Percentiles rank a stretch among this genome's conserved stretches.
Evolutionary conservation across 2,797 vertebrate genomes (phyloP).

Genomic region (Poeciliopsis presidionis): DNA sequence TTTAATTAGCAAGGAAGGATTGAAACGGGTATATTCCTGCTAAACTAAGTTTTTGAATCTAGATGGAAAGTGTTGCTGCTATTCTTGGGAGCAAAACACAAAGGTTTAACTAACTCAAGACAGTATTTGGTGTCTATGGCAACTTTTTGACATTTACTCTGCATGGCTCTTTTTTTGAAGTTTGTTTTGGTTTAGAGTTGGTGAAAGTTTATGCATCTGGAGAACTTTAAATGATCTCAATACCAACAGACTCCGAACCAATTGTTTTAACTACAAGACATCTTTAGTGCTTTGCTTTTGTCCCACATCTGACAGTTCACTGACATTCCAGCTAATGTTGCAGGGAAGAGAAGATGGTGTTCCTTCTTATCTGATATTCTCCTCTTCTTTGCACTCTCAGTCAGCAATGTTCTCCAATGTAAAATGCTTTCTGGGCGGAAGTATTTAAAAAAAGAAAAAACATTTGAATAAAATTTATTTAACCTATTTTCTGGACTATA

Average conservation of each 20-base stretch:
- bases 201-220: not conserved
- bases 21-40: too few relatives aligned
- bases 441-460: not conserved
- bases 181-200: not conserved
- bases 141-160: not conserved
- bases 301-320: not conserved
- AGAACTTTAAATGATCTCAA: not conserved
- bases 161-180: not conserved
- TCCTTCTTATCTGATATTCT: not conserved
- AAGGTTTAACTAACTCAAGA: not conserved
- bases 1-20: not conserved
- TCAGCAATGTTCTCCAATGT: not conserved
- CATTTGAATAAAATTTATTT: not conserved
- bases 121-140: not conserved
- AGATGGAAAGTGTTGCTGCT: not conserved
- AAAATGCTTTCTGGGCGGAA: not conserved
- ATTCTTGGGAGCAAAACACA: not conserved
- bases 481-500: too few relatives aligned
- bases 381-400: not conserved
- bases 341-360: not conserved
- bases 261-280: not conserved
- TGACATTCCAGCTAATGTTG: not conserved
- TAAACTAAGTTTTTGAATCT: not conserved
- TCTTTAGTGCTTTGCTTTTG: not conserved
- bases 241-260: not conserved